These are phyloP conservation scores for Liopterus haemorrhoidalis DNA, from an alignment of 2,888 invertebrate species.

Conservation along the genomic window DNA sequence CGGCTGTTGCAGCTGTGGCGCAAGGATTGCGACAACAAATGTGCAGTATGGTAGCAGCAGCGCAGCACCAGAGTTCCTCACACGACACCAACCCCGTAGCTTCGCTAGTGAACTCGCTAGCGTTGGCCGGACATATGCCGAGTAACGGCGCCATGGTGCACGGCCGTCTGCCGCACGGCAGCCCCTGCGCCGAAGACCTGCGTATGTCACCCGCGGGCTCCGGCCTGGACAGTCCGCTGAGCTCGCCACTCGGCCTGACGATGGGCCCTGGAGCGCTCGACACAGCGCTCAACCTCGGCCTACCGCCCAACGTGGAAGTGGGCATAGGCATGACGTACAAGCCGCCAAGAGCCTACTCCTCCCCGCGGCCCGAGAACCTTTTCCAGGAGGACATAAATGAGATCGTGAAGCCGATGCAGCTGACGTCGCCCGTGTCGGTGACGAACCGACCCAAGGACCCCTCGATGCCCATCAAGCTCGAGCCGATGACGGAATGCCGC, in stretches of 20 bases:
- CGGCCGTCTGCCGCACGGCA: constrained; percentile 43
- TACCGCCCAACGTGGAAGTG: constrained; percentile 49
- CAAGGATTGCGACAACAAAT: constrained; percentile 81
- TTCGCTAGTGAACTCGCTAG: constrained; percentile 44
- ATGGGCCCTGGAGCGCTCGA: constrained; percentile 54
- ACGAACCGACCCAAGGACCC: constrained; percentile 48
- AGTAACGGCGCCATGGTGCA: constrained; percentile 44
- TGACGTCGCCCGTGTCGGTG: constrained; percentile 38
- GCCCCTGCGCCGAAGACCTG: constrained; percentile 41
- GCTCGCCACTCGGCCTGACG: constrained; percentile 58
- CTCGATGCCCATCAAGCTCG: constrained; percentile 64
- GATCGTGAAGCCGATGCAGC: constrained; percentile 56
- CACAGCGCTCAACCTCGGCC: constrained; percentile 41
- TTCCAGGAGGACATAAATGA: constrained; percentile 60
- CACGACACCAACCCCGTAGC: constrained; percentile 45
- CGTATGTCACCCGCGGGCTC: constrained; percentile 46
- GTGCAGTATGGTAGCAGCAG: constrained; percentile 74
- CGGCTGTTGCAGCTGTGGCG: constrained; percentile 80
- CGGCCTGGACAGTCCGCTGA: constrained; percentile 52
- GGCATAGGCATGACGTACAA: constrained; percentile 61
- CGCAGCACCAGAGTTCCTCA: constrained; percentile 51
- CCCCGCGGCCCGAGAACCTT: constrained; percentile 54
- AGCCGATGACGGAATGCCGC: constrained; percentile 60
- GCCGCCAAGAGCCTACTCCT: constrained; percentile 56
- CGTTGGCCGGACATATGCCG: constrained; percentile 43